Conservation (phyloP, 2,888 invertebrate genomes). For the Leuctra nigra region DNA sequence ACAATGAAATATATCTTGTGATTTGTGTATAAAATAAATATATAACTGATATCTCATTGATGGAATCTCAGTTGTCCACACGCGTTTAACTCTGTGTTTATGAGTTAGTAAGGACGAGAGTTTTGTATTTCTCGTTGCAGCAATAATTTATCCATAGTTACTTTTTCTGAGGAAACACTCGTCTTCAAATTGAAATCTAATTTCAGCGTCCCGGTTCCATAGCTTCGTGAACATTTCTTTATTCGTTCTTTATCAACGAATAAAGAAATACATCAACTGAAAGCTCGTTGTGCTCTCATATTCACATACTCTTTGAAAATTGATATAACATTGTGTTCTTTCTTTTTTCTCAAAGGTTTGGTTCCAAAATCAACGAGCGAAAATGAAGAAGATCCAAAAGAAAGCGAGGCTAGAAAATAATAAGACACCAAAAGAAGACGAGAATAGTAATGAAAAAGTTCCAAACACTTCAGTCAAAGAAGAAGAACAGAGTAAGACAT, state of each 20-base stretch:
- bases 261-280: background rate
- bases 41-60: too few species aligned
- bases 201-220: too few species aligned
- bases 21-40: too few species aligned
- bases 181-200: too few species aligned
- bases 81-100: too few species aligned
- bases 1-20: too few species aligned
- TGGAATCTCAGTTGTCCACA: too few species aligned
- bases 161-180: too few species aligned
- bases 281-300: background rate
- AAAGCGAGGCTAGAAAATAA: constrained; percentile 50
- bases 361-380: constrained; percentile 60
- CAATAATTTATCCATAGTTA: too few species aligned
- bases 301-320: background rate
- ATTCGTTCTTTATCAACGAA: background rate
- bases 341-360: constrained; percentile 44
- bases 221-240: background rate
- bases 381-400: constrained; percentile 60
- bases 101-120: too few species aligned
- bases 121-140: too few species aligned
- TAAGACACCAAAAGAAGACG: constrained; percentile 31
- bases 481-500: constrained; percentile 48
- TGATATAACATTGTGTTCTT: background rate
- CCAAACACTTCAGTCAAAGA: constrained; percentile 50
- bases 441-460: constrained; percentile 43